Evolutionary conservation across 1,140 invertebrate species (phyloP).

Genomic region (Caenorhabditis latens): DNA sequence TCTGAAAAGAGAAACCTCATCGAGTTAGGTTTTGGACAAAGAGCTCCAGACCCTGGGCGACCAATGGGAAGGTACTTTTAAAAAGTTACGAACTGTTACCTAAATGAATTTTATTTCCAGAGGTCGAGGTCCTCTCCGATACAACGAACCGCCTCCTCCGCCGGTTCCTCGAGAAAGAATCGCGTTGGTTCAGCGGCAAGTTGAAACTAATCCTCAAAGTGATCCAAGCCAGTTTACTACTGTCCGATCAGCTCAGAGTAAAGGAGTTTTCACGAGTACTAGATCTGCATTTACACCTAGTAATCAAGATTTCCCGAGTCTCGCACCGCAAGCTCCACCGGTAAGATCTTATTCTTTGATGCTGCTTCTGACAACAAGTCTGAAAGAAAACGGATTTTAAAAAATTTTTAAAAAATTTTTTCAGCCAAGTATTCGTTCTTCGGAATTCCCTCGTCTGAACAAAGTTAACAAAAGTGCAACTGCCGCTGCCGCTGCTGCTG

Average conservation of each 20-base stretch:
- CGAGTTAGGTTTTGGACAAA: constrained; percentile 66
- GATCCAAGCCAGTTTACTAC: neutral
- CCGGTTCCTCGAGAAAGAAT: constrained; percentile 55
- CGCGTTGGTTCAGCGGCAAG: constrained; percentile 23
- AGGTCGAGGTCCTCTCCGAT: neutral
- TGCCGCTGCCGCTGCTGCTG: neutral
- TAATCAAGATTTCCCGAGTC: constrained; percentile 42
- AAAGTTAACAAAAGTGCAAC: constrained; percentile 9
- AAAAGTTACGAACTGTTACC: neutral
- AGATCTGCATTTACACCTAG: constrained; percentile 18
- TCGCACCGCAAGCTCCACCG: neutral
- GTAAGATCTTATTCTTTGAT: neutral
- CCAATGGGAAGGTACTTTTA: constrained; percentile 22
- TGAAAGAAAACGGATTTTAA: no score
- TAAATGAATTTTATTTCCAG: neutral
- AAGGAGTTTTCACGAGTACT: constrained; percentile 12
- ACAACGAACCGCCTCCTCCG: constrained; percentile 14
- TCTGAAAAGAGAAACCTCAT: constrained; percentile 62
- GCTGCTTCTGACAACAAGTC: no score
- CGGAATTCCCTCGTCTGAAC: constrained; percentile 51
- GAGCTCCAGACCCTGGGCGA: constrained; percentile 26
- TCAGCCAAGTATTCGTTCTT: neutral
- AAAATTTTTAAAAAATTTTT: no score
- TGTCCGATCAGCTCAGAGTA: constrained; percentile 68
- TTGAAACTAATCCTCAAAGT: constrained; percentile 53